Percentiles rank a stretch among this genome's conserved stretches.
These are phyloP conservation scores for Listronotus oregonensis DNA, from an alignment of 1,140 invertebrate species.

Conservation along the genomic window DNA sequence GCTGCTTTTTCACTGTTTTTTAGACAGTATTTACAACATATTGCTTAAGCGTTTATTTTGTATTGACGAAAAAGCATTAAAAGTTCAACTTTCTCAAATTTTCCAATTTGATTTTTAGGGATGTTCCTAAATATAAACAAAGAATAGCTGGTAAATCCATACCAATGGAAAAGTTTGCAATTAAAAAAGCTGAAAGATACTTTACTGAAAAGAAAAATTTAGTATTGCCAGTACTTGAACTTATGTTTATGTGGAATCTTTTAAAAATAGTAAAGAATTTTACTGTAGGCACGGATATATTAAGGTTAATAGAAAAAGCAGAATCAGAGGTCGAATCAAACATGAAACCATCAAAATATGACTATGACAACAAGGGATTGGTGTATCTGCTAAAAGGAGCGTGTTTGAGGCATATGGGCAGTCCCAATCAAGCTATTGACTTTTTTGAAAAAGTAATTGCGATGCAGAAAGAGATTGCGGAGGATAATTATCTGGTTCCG, in stretches of 20 bases:
- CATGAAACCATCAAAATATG: slow-evolving; percentile 62
- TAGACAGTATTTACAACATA: background rate
- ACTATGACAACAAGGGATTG: slow-evolving; percentile 79
- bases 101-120: slow-evolving; percentile 59
- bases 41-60: too few relatives aligned
- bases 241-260: slow-evolving; percentile 93
- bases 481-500: slow-evolving; percentile 85
- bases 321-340: slow-evolving; percentile 54
- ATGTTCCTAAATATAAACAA: slow-evolving; percentile 81
- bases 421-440: slow-evolving; percentile 74
- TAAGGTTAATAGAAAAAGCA: slow-evolving; percentile 72
- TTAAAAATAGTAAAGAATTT: slow-evolving; percentile 82
- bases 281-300: slow-evolving; percentile 70
- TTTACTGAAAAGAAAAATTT: slow-evolving; percentile 74
- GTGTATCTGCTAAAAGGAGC: slow-evolving; percentile 81
- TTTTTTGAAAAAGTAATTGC: slow-evolving; percentile 71
- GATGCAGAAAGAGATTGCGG: slow-evolving; percentile 78
- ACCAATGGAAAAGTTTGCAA: slow-evolving; percentile 95
- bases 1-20: slow-evolving; percentile 6
- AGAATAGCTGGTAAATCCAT: slow-evolving; percentile 94
- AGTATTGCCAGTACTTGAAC: slow-evolving; percentile 82
- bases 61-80: too few relatives aligned
- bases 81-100: too few relatives aligned
- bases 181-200: slow-evolving; percentile 82
- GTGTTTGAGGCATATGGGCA: slow-evolving; percentile 76